phyloP scores from a whole-genome alignment of 2,113 vertebrate genomes.

The Otis tarda region DNA sequence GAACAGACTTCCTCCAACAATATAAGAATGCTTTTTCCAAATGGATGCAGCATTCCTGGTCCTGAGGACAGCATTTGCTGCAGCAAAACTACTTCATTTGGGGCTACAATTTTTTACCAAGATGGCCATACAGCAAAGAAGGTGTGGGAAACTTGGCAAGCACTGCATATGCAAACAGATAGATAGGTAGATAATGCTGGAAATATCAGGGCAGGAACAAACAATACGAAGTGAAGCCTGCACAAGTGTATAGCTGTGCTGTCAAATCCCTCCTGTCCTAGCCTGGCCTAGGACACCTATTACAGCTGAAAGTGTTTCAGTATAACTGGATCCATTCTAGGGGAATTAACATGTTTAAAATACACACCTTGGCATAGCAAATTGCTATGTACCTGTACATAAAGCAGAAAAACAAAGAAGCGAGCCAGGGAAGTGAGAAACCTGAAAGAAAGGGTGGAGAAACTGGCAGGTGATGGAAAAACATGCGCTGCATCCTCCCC shows the following conservation, averaged over 20 bases:
- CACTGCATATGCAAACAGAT: not conserved
- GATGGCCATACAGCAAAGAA: not conserved
- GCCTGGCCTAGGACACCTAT: not conserved
- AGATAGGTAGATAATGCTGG: not conserved
- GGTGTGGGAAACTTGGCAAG: not conserved
- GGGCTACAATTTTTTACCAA: not conserved
- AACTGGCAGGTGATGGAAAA: not conserved
- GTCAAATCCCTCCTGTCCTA: not conserved
- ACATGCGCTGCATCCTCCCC: rapidly evolving
- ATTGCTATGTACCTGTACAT: not conserved
- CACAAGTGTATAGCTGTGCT: not conserved
- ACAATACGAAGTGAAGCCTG: not conserved
- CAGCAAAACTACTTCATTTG: not conserved
- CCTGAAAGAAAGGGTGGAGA: not conserved
- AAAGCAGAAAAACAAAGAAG: not conserved
- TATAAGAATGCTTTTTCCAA: not conserved
- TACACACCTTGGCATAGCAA: not conserved
- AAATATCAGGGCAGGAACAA: not conserved
- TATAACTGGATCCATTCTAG: not conserved
- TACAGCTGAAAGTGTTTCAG: not conserved
- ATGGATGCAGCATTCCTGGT: not conserved
- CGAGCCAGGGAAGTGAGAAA: not conserved
- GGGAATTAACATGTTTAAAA: not conserved
- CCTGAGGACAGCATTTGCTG: not conserved
- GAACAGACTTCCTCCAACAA: not conserved